Evolutionary conservation across 2,113 vertebrate genomes (phyloP), one percentile per base, ranked within the genome.

Genomic region (Lycocorax pyrrhopterus): DNA sequence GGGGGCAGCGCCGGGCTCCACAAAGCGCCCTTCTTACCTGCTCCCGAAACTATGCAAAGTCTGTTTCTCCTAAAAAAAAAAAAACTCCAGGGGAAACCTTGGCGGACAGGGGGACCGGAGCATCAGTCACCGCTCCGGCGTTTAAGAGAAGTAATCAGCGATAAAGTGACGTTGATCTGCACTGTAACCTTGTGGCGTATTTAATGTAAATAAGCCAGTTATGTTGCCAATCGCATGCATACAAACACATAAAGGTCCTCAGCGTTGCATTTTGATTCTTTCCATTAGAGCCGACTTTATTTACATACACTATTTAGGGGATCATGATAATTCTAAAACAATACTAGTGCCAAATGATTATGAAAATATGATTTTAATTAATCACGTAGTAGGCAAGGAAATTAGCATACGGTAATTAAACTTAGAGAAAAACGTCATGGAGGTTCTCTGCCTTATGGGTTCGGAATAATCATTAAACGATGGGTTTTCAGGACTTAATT

Each of bases 161-260:
- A 98, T 99, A 98, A 99, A 99, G 99, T 99, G 99, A 99, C 99
- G 99, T 98, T 99, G 99, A 99, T 99, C 98, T 98, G 98, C 98
- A 99, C 99, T 99, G 99, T 99, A 99, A 99, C 99, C 99, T 99
- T 99, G 99, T 99, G 99, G 99, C 99, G 99, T 98, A 99, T 99
- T 99, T 99, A 99, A 99, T 99, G 99, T 99, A 99, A 99, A 99
- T 99, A 99, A 99, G 99, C 98, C 98, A 98, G 99, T 99, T 99
- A 98, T 99, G 99, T 98, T 99, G 99, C 99, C 99, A 99, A 98
- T 99, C 98, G 98, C 98, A 93, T 97, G 97, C 98, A 98, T 97
- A 98, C 98, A 98, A 98, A 98, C 98, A 98, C 98, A 97, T 94
- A 98, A 98, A 98, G 98, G 98, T 98, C 99, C 98, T 98, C 97